Evolutionary conservation across 2,113 vertebrate species (phyloP).

Genomic region (Clarias magur): DNA sequence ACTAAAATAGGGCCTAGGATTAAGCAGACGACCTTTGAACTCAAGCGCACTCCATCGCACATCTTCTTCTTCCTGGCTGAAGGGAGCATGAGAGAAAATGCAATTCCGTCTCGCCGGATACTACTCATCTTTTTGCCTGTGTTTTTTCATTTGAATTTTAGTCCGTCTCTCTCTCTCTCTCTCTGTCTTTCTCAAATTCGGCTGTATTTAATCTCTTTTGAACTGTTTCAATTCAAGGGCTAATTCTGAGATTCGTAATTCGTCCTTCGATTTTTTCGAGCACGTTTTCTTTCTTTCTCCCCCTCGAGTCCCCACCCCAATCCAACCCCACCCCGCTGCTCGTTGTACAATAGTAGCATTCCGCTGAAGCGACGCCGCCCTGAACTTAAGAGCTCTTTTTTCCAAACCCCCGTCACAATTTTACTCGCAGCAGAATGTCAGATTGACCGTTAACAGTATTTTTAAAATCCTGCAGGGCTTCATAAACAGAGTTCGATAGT

Average conservation of each 20-base stretch:
- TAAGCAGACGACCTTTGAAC: constrained; percentile 41
- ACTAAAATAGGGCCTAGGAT: constrained; percentile 29
- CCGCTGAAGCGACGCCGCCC: constrained; percentile 52
- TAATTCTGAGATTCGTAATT: constrained; percentile 71
- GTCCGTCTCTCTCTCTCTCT: constrained; percentile 1
- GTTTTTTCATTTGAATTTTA: constrained; percentile 19
- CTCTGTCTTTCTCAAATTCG: constrained; percentile 40
- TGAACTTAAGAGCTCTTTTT: constrained; percentile 57
- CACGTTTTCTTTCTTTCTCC: constrained; percentile 46
- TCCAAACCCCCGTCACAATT: constrained; percentile 55
- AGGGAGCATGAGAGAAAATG: constrained; percentile 35
- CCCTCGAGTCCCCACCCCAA: no score
- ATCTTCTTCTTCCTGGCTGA: constrained; percentile 28
- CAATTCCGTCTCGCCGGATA: constrained; percentile 19
- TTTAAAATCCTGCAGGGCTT: background rate
- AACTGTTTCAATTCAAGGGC: constrained; percentile 77
- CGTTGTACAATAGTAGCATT: constrained; percentile 52
- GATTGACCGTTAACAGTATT: constrained; percentile 11
- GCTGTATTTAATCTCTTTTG: constrained; percentile 59
- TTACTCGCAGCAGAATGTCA: constrained; percentile 40
- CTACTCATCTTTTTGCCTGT: constrained; percentile 42
- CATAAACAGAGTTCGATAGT: background rate
- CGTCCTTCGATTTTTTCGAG: constrained; percentile 40
- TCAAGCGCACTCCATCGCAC: constrained; percentile 27
- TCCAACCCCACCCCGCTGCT: no score